A percentile compares a stretch with the other conserved stretches of the same genome.
Evolutionary conservation across 2,888 invertebrate species (phyloP).

Genomic region (Rotaria socialis): DNA sequence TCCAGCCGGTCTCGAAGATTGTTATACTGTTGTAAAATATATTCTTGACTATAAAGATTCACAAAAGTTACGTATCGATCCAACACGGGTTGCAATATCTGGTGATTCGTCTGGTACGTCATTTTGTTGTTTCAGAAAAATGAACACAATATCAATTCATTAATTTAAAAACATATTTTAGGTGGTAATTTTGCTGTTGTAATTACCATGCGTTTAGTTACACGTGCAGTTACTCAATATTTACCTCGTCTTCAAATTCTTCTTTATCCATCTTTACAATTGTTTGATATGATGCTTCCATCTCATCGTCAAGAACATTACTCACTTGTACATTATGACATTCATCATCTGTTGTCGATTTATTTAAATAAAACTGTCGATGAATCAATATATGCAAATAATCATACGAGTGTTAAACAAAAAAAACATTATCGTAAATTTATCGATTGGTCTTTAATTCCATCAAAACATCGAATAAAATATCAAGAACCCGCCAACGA

Average conservation of each 20-base stretch:
- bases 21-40: constrained; percentile 37
- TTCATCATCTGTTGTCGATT: neutral
- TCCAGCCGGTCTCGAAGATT: constrained; percentile 37
- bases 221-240: neutral
- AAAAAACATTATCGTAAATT: constrained; percentile 24
- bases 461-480: neutral
- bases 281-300: constrained; percentile 30
- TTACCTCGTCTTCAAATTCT: constrained; percentile 38
- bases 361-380: neutral
- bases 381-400: neutral
- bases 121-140: too few species aligned
- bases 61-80: neutral
- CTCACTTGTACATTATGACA: neutral
- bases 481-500: neutral
- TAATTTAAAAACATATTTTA: neutral
- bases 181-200: constrained; percentile 13
- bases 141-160: too few species aligned
- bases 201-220: constrained; percentile 31
- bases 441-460: constrained; percentile 35
- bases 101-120: constrained; percentile 37
- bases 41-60: constrained; percentile 35
- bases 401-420: constrained; percentile 6
- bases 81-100: neutral
- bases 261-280: constrained; percentile 39
- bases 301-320: neutral